Base-by-base conservation (phyloP, 2,797 vertebrate genomes). In the Huso huso region DNA sequence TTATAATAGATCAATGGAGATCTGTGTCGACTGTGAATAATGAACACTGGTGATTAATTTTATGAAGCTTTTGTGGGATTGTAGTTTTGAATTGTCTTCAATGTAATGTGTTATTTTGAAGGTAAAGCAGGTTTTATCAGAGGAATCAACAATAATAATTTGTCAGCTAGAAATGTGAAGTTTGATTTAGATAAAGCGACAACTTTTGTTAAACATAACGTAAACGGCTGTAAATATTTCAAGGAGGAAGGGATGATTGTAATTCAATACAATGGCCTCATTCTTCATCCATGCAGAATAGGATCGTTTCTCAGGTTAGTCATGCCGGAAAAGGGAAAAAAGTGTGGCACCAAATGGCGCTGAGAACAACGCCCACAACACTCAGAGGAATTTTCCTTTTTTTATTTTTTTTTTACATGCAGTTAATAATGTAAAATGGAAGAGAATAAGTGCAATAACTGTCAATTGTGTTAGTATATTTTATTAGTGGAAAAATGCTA, bases 181-280 rank as follows among this genome's bases (percentile, higher is more conserved):
- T 59, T 48, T 61, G 70, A 68, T 68, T 62, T 18, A 68, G 70
- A 71, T 68, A 71, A 71, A 68, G 66, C 57, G 63, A 57, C 50
- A 10, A 59, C 70, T 68, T 53, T 65, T 37, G 37, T 68, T 65
- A 68, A 71, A 68, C 62, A 68, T 48, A 55, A 67, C 51, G 68
- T 59, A 60, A 51, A 71, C 58, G 37, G 51, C 66, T 53, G 70
- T 64, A 68, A 71, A 68, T 55, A 63, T 66, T 62, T 63, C 62
- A 49, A 52, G 66, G 66, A 68, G 70, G 70, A 71, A 71, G 66
- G 66, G 62, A 3, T 37, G 62, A 71, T 71, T 71, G 70, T 71
- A 68, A 62, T 62, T 66, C 58, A 65, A 62, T 11, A 71, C 70
- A 71, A 71, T 71, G 70, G 66, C 13, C 11, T 62, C 70, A 71